Conservation (phyloP, 2,113 vertebrate species). For the Casuarius casuarius region DNA sequence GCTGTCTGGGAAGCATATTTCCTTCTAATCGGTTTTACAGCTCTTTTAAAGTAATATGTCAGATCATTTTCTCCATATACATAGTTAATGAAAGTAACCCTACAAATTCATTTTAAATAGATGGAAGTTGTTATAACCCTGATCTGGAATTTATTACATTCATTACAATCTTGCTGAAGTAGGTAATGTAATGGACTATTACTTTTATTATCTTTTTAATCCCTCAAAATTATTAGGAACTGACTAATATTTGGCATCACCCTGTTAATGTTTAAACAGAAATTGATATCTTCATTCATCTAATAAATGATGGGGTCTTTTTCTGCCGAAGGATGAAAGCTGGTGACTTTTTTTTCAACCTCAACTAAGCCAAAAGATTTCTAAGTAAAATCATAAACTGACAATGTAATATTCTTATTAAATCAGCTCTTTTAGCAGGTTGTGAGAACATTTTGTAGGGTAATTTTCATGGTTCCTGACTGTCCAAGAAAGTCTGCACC, state of each 20-base stretch:
- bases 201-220: constrained; percentile 91
- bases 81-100: constrained; percentile 90
- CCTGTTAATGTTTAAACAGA: constrained; percentile 86
- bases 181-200: constrained; percentile 91
- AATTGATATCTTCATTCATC: constrained; percentile 83
- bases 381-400: constrained; percentile 64
- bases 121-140: constrained; percentile 89
- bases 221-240: constrained; percentile 88
- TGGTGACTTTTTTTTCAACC: constrained; percentile 38
- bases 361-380: constrained; percentile 62
- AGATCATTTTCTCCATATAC: constrained; percentile 87
- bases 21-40: constrained; percentile 85
- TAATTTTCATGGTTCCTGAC: background rate
- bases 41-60: constrained; percentile 88
- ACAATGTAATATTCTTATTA: constrained; percentile 55
- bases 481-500: background rate
- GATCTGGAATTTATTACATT: constrained; percentile 88
- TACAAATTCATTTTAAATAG: constrained; percentile 90
- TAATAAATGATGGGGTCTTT: constrained; percentile 76
- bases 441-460: constrained; percentile 1
- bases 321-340: constrained; percentile 64
- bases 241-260: constrained; percentile 88
- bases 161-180: constrained; percentile 90
- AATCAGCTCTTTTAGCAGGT: constrained; percentile 45
- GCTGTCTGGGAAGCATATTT: constrained; percentile 82